Base-by-base conservation (phyloP, 2,797 vertebrate species). In the Phataginus tricuspis region DNA sequence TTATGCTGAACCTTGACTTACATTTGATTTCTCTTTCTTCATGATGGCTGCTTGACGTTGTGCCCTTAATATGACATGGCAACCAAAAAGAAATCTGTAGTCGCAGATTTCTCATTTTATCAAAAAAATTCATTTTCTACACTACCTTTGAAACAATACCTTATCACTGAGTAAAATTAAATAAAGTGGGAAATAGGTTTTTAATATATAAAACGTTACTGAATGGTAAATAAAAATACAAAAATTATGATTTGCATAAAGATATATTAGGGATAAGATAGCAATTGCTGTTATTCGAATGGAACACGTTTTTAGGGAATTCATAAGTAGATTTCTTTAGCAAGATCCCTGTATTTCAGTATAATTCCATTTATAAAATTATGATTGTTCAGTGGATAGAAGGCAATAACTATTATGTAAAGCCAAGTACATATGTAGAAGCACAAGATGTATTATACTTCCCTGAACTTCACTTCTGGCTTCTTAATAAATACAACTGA, bases 321-420 rank as follows among this genome's bases (percentile, higher is more conserved):
- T 90, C 61, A 79, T n/a, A 71, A 82, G n/a, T 37, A 64, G 49
- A 37, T 72, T 83, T 91, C 25, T 85, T 86, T 88, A 90, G 39
- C 2, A 85, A 88, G 15, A 91, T 68, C 39, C 29, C 3, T 39
- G 42, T 87, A 51, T 89, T 83, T 51, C 57, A 91, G 39, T 66
- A 77, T 79, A 92, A 95, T 64, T 80, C 11, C 45, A 82, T 82
- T 96, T 94, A 71, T 86, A 63, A 97, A 93, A 95, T 78, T 74
- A 79, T 61, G 55, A 95, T n/a, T 90, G 77, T 94, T 57, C 39
- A 79, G 66, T 71, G 96, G 90, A 92, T 66, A 90, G 92, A 92
- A 64, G 42, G 59, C 29, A 80, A 45, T 45, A 80, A n/a, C 23
- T 90, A 91, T 95, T 95, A n/a, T 21, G 23, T 74, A 90, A 79